Evolutionary conservation across 2,113 vertebrate genomes (phyloP).

Genomic region (Hippocampus comes): DNA sequence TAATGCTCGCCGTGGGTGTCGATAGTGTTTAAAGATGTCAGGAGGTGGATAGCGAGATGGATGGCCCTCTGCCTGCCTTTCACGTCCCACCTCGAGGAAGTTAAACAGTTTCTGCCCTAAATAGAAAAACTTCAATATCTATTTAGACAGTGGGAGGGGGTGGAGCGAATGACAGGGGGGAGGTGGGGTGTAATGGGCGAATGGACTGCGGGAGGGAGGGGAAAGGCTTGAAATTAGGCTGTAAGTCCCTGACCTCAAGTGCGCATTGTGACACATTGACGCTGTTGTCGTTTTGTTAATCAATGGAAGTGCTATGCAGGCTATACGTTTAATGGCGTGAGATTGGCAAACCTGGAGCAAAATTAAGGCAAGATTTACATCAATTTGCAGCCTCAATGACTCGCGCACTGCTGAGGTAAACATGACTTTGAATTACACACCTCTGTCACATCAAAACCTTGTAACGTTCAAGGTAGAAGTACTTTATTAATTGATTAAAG

Average conservation of each 20-base stretch:
- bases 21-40: slow-evolving; percentile 74
- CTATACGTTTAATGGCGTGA: slow-evolving; percentile 63
- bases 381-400: slow-evolving; percentile 55
- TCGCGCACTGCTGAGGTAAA: slow-evolving; percentile 23
- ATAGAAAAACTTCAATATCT: slow-evolving; percentile 75
- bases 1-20: slow-evolving; percentile 69
- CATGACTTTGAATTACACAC: slow-evolving; percentile 44
- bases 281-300: slow-evolving; percentile 67
- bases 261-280: slow-evolving; percentile 69
- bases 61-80: slow-evolving; percentile 71
- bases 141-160: slow-evolving; percentile 51
- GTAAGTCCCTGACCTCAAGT: slow-evolving; percentile 70
- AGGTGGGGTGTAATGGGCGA: slow-evolving; percentile 26
- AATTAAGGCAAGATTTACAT: slow-evolving; percentile 55
- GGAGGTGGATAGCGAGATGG: slow-evolving; percentile 71
- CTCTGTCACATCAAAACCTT: slow-evolving; percentile 14
- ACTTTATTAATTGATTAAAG: background rate
- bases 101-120: slow-evolving; percentile 68
- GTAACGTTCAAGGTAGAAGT: background rate
- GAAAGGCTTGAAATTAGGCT: slow-evolving; percentile 58
- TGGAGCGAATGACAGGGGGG: slow-evolving; percentile 27
- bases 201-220: slow-evolving; percentile 20
- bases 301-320: slow-evolving; percentile 62
- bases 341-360: slow-evolving; percentile 59
- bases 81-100: slow-evolving; percentile 63